Evolutionary conservation across 2,888 invertebrate species (phyloP), one percentile per base, ranked within the genome.

Genomic region (Agonopterix arenella): DNA sequence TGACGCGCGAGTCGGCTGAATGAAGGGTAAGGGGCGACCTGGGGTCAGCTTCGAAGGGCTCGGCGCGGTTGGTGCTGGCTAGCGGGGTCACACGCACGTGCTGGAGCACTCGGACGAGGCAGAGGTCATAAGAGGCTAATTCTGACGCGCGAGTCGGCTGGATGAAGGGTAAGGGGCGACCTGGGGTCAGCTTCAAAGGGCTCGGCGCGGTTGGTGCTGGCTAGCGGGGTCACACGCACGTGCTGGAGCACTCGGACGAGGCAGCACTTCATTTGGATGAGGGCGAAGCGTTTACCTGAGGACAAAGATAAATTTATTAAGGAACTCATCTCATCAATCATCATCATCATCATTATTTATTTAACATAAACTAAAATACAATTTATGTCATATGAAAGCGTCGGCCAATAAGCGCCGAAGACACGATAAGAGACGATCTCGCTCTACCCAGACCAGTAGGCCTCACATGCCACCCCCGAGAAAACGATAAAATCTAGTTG

Each of bases 221-320:
- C 38, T 38, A 40, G n/a, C 9, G 40, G n/a, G 3, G 40, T 40
- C 10, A 40, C 53, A 72, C 81, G 28, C 80, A 83, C 13, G 13
- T 13, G 13, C 13, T 69, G 77, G 36, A 89, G 57, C 11, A 86
- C 52, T 40, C 75, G 67, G 11, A 79, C 64, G 1, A 89, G 68
- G 52, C 85, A 86, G 47, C 80, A 80, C 58, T 89, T 89, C 88
- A 88, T 88, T 58, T 89, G 88, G 53, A 86, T 82, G 61, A 80
- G 62, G 0, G 88, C 88, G 68, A 89, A 89, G 36, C 88, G 73
- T 61, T 86, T 88, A 38, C 88, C 88, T 88, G 74, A 0, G 28
- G 28, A 28, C 28, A 28, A 7, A 28, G 1, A 28, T 57, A 45
- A n/a, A 5, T 18, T 18, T 18, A 18, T 2, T 28, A 1, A 28